phyloP scores from a whole-genome alignment of 2,113 vertebrate genomes.

The Gracilinanus agilis region DNA sequence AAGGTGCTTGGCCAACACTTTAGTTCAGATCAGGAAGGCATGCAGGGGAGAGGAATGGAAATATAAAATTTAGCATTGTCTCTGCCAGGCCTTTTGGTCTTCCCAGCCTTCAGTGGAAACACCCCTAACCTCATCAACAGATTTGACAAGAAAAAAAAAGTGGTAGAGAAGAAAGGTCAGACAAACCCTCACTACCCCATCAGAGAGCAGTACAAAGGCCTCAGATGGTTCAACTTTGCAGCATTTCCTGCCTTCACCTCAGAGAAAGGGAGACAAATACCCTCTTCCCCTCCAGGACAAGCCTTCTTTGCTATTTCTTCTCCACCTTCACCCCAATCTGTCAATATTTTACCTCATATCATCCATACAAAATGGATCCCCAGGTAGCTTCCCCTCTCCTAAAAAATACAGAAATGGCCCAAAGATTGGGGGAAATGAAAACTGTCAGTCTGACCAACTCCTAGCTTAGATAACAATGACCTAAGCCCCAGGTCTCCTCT shows the following conservation, averaged over 20 bases:
- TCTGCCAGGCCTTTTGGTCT: background rate
- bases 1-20: background rate
- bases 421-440: background rate
- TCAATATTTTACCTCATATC: background rate
- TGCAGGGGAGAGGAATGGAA: background rate
- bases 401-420: background rate
- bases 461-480: background rate
- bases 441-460: background rate
- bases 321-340: background rate
- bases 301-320: background rate
- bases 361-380: background rate
- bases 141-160: constrained; percentile 21
- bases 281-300: background rate
- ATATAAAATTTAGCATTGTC: background rate
- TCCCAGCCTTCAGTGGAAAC: background rate
- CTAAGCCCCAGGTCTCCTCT: background rate
- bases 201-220: constrained; percentile 62
- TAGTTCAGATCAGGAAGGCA: background rate
- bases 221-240: constrained; percentile 58
- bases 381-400: background rate
- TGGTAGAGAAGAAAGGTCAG: background rate
- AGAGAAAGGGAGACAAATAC: background rate
- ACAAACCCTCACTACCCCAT: background rate
- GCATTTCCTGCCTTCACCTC: constrained; percentile 49
- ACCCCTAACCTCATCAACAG: background rate